Evolutionary conservation across 2,888 invertebrate genomes (phyloP), one percentile per base, ranked within the genome.

Genomic region (Pseudeuparius sepicola): DNA sequence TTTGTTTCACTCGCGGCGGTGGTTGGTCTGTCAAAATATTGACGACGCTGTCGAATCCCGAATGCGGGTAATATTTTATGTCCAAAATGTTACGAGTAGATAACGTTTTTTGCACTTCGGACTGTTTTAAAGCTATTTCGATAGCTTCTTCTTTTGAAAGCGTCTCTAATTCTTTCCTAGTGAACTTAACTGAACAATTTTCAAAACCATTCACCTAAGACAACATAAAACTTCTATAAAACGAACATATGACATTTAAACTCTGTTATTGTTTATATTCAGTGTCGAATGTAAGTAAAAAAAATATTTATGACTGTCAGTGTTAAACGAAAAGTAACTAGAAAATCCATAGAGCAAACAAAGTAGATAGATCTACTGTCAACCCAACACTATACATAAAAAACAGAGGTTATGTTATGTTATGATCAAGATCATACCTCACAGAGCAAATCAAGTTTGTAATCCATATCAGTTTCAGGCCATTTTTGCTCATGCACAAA

Each of bases 401-500:
- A n/a, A n/a, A n/a, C n/a, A n/a, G n/a, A n/a, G n/a, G n/a, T n/a
- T n/a, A n/a, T n/a, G n/a, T n/a, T n/a, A n/a, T n/a, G n/a, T n/a
- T n/a, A n/a, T n/a, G n/a, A n/a, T n/a, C n/a, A n/a, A n/a, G n/a
- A n/a, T n/a, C n/a, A n/a, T n/a, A 79, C 78, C 61, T 71, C 73
- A 47, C 78, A 72, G 30, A 67, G 63, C 29, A 84, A 64, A 48
- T 77, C 73, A 36, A 86, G 57, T 47, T 73, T 64, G 52, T 76
- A 86, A 45, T 75, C 59, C 41, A 65, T 60, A 61, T 89, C 83
- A 31, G 84, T 71, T 55, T 72, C 62, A 0, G 88, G 85, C 89
- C 88, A 85, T 26, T 57, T 64, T 61, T 90, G 87, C 36, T 80
- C 71, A 24, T 86, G 65, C 29, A 89, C 78, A 55, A 70, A 65